Base-by-base conservation (phyloP, 2,797 vertebrate species). In the Acanthornis magna region DNA sequence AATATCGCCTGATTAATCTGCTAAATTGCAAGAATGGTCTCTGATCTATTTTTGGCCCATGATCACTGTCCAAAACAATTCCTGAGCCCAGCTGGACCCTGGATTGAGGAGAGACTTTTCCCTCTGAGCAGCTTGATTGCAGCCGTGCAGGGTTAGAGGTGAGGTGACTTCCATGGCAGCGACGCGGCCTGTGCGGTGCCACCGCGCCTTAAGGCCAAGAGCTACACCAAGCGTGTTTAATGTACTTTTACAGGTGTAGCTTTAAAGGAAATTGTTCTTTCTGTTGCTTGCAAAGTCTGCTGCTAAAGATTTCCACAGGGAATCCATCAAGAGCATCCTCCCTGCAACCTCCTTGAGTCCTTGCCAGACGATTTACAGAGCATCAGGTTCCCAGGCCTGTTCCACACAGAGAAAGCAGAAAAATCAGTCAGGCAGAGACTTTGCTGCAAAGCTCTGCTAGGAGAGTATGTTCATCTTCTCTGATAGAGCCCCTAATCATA, bases 401-500 rank as follows among this genome's bases (percentile, higher is more conserved):
- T 85, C 40, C 29, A 17, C 20, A 10, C 4, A 76, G 32, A 80
- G 55, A 78, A 72, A 66, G 29, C 22, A 66, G 42, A 65, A 86
- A 81, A 91, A 75, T 80, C 57, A 74, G 58, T 75, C 73, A 83
- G 42, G 30, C 72, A 88, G 68, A 76, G 72, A 74, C 22, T 77
- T 75, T 58, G 21, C 65, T 86, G 29, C 38, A 80, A 80, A 95
- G 21, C 67, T 91, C 29, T 67, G 11, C 36, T 88, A 2, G 62
- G 66, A 73, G 36, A 88, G 62, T 32, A 7, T 70, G 55, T 81
- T 93, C 48, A 50, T 86, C 47, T 80, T 74, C 54, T 83, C 57
- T 78, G 70, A 45, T 81, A 86, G 90, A 90, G 84, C 43, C 57
- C 57, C 66, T 87, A 43, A 84, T 84, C 80, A 75, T 83, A 80